These are phyloP conservation scores for Platypus cylindrus DNA, from an alignment of 2,888 invertebrate species.

Conservation along the genomic window DNA sequence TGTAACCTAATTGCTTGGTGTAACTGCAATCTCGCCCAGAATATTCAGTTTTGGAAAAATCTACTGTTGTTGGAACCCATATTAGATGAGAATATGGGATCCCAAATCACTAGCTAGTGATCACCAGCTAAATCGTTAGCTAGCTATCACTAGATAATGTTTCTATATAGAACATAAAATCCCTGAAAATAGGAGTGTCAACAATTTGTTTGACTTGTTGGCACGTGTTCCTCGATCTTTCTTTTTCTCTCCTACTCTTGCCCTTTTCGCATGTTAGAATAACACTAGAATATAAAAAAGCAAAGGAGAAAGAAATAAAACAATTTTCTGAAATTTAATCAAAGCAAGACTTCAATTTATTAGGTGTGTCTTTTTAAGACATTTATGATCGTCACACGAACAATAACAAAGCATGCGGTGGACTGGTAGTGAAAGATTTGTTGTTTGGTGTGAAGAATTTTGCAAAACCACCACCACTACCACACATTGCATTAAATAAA, in stretches of 20 bases:
- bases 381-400: conserved; percentile 16
- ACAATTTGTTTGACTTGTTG: too few relatives aligned
- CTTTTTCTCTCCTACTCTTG: neutral
- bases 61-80: conserved; percentile 9
- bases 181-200: too few relatives aligned
- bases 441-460: too few relatives aligned
- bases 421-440: too few relatives aligned
- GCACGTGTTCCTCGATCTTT: too few relatives aligned
- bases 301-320: conserved; percentile 15
- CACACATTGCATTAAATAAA: conserved; percentile 16
- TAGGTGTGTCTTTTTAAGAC: conserved; percentile 13
- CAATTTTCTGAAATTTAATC: conserved; percentile 17
- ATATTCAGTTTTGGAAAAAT: conserved; percentile 7
- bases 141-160: too few relatives aligned
- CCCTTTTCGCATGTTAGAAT: too few relatives aligned
- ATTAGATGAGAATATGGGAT: conserved; percentile 7
- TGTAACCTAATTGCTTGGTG: conserved; percentile 13
- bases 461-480: too few relatives aligned
- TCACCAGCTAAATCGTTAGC: too few relatives aligned
- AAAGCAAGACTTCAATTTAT: conserved; percentile 16
- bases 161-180: too few relatives aligned
- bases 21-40: conserved; percentile 7
- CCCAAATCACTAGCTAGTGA: conserved; percentile 1
- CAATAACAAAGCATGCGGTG: conserved; percentile 12
- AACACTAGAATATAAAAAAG: too few relatives aligned